A percentile compares a stretch with the other conserved stretches of the same genome.
Conservation (phyloP, 2,888 invertebrate genomes). For the Tricholauxania praeusta region DNA sequence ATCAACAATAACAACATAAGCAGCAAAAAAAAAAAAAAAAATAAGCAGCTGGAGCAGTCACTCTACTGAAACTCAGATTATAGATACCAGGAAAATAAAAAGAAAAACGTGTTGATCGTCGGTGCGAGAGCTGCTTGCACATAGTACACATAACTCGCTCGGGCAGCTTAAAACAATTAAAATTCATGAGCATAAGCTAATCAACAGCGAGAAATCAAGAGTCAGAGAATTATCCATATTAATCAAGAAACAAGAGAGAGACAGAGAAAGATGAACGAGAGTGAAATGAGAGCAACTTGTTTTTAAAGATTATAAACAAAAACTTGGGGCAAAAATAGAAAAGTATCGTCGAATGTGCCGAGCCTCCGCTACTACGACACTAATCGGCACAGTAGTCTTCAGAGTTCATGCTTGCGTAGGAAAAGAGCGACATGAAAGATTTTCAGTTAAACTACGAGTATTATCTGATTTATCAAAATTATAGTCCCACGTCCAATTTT, state of each 20-base stretch:
- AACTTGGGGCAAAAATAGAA: conserved; percentile 10
- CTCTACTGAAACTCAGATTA: conserved; percentile 24
- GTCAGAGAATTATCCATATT: too few relatives aligned
- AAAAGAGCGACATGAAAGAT: too few relatives aligned
- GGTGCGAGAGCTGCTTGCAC: conserved; percentile 17
- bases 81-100: conserved; percentile 23
- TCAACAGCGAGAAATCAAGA: conserved; percentile 19
- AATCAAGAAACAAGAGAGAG: not conserved
- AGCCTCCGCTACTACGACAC: not conserved
- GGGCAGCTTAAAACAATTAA: too few relatives aligned
- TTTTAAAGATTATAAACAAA: not conserved
- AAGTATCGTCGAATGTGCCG: conserved; percentile 14
- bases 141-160: conserved; percentile 29
- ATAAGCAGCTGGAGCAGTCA: conserved; percentile 18
- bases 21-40: conserved; percentile 24
- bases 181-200: conserved; percentile 19
- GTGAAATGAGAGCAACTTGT: not conserved
- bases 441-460: too few relatives aligned
- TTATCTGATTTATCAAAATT: too few relatives aligned
- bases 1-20: conserved; percentile 31
- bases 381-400: not conserved
- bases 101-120: not conserved
- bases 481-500: too few relatives aligned
- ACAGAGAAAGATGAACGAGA: not conserved
- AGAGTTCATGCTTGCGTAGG: too few relatives aligned